Evolutionary conservation across 1,140 invertebrate species (phyloP).

Genomic region (Limonius californicus): DNA sequence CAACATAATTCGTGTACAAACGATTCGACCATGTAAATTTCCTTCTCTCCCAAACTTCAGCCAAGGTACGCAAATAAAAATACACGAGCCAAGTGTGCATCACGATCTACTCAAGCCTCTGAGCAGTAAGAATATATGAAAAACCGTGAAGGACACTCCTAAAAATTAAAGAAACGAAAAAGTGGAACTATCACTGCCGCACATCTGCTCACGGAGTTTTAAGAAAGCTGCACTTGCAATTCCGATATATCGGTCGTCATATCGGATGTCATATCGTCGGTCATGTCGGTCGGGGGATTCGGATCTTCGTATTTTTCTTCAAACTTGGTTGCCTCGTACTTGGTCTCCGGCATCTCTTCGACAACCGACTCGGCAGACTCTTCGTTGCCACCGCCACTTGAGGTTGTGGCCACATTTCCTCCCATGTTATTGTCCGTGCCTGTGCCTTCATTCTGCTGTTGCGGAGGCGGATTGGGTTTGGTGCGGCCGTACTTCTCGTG

Average conservation of each 20-base stretch:
- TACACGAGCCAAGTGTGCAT: no score
- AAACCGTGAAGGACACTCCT: not conserved
- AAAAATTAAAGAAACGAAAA: not conserved
- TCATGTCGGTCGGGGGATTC: constrained; percentile 24
- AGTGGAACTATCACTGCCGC: not conserved
- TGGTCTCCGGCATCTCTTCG: constrained; percentile 1
- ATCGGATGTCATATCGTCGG: constrained; percentile 40
- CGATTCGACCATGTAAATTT: no score
- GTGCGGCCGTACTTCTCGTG: constrained; percentile 53
- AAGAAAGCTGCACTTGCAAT: constrained; percentile 43
- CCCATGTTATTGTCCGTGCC: not conserved
- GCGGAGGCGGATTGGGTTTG: constrained; percentile 39
- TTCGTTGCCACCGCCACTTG: constrained; percentile 24
- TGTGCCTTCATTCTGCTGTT: not conserved
- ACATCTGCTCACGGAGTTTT: constrained; percentile 16
- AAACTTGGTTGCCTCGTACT: constrained; percentile 12
- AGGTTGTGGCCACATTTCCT: constrained; percentile 13
- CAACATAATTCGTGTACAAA: no score
- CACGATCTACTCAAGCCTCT: not conserved
- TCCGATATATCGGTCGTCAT: constrained; percentile 42
- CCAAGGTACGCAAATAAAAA: no score
- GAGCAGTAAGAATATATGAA: not conserved
- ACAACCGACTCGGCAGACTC: constrained; percentile 11
- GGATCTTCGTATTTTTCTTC: constrained; percentile 21
- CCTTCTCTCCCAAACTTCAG: no score